Evolutionary conservation across 2,113 vertebrate species (phyloP).

Genomic region (Epinephelus lanceolatus): DNA sequence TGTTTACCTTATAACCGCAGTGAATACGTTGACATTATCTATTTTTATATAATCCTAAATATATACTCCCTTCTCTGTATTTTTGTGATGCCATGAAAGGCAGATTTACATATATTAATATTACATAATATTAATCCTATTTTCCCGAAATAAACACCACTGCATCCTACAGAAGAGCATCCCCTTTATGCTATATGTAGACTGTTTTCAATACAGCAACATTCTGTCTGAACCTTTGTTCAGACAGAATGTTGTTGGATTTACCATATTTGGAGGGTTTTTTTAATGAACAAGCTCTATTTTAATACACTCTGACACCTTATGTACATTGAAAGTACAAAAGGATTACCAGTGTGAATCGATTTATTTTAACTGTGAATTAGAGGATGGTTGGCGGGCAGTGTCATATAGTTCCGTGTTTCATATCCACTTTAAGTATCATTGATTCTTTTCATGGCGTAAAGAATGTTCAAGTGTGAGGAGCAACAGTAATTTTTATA

Average conservation of each 20-base stretch:
- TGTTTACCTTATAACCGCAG: slow-evolving; percentile 27
- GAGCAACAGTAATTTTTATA: too few relatives aligned
- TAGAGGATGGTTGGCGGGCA: too few relatives aligned
- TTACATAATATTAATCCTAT: slow-evolving; percentile 26
- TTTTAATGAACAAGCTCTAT: too few relatives aligned
- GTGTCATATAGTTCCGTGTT: too few relatives aligned
- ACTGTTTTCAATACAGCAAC: not conserved
- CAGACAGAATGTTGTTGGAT: too few relatives aligned
- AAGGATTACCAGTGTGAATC: too few relatives aligned
- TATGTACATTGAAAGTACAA: too few relatives aligned
- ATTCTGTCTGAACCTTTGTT: not conserved
- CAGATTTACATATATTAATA: slow-evolving; percentile 38
- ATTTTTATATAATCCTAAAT: slow-evolving; percentile 4
- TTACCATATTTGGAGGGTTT: not conserved
- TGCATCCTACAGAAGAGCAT: not conserved
- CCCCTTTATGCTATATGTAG: not conserved
- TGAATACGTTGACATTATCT: slow-evolving; percentile 14
- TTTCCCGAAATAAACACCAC: slow-evolving; percentile 19
- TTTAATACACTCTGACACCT: too few relatives aligned
- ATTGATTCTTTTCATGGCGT: too few relatives aligned
- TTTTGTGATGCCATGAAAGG: not conserved
- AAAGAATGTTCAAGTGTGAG: too few relatives aligned
- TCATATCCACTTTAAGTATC: too few relatives aligned
- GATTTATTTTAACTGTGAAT: too few relatives aligned
- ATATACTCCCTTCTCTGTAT: not conserved